These are phyloP conservation scores for Catharus ustulatus DNA, from an alignment of 2,797 vertebrate genomes.

Conservation along the genomic window DNA sequence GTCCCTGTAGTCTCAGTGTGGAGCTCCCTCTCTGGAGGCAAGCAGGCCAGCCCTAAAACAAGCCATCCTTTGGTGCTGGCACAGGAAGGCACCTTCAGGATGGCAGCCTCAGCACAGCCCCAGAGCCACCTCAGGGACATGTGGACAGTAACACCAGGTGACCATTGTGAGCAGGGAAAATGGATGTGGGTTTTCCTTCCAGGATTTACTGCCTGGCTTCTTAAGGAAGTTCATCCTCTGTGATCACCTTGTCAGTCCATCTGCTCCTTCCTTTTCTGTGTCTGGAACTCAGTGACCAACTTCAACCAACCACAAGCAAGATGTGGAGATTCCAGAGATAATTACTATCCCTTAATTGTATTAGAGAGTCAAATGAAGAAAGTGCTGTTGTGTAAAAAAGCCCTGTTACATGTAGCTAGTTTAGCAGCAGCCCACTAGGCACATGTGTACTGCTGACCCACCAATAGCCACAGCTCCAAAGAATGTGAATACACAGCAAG, in stretches of 20 bases:
- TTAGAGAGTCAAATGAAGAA: neutral
- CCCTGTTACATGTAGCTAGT: neutral
- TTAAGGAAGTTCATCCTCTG: neutral
- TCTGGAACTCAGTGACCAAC: neutral
- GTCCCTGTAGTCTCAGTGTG: fast-evolving
- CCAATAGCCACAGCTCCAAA: neutral
- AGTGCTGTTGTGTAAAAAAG: neutral
- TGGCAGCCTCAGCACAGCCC: neutral
- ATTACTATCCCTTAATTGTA: neutral
- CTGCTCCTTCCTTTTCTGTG: neutral
- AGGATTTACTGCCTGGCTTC: neutral
- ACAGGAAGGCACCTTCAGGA: neutral
- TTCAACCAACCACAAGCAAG: neutral
- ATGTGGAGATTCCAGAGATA: neutral
- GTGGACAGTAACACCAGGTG: neutral
- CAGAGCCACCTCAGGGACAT: fast-evolving
- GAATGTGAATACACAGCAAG: neutral
- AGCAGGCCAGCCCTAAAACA: neutral
- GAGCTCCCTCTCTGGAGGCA: neutral
- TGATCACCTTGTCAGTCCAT: neutral
- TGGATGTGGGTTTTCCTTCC: neutral
- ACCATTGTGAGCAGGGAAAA: fast-evolving
- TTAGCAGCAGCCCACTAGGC: neutral
- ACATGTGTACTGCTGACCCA: neutral
- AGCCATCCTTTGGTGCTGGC: neutral